These are phyloP conservation scores for Agrilus cyanescens DNA, from an alignment of 2,888 invertebrate species.

Conservation along the genomic window DNA sequence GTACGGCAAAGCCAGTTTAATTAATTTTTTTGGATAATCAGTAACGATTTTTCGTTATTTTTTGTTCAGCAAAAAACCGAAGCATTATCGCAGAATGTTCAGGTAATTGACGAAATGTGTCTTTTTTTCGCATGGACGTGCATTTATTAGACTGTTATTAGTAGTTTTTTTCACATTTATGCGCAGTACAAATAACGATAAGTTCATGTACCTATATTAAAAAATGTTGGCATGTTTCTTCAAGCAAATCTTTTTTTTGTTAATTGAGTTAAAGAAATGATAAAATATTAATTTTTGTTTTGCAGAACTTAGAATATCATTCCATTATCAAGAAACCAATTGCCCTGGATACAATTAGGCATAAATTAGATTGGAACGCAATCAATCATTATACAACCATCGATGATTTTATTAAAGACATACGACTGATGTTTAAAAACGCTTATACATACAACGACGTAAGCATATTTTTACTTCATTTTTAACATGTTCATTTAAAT, in stretches of 20 bases:
- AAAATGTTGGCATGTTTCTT: background rate
- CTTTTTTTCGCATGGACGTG: background rate
- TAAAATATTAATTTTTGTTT: slow-evolving; percentile 4
- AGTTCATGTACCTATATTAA: no score
- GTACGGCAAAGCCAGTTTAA: no score
- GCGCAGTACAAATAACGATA: no score
- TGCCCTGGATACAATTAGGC: slow-evolving; percentile 73
- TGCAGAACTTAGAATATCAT: slow-evolving; percentile 55
- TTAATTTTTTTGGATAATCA: no score
- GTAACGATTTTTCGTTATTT: background rate
- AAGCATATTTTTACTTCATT: slow-evolving; percentile 28
- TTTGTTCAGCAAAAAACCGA: background rate
- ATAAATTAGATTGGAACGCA: slow-evolving; percentile 63
- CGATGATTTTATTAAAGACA: slow-evolving; percentile 67
- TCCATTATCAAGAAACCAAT: slow-evolving; percentile 66
- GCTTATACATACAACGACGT: slow-evolving; percentile 78
- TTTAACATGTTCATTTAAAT: background rate
- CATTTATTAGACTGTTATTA: no score
- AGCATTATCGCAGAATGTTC: background rate
- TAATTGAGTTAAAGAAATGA: background rate
- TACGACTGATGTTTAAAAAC: slow-evolving; percentile 77
- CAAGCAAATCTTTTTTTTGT: background rate
- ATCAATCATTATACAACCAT: slow-evolving; percentile 63
- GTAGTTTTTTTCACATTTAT: no score
- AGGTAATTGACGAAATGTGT: slow-evolving; percentile 1